phyloP scores from a whole-genome alignment of 2,888 invertebrate genomes.

The Eumacrocentrus americanus region DNA sequence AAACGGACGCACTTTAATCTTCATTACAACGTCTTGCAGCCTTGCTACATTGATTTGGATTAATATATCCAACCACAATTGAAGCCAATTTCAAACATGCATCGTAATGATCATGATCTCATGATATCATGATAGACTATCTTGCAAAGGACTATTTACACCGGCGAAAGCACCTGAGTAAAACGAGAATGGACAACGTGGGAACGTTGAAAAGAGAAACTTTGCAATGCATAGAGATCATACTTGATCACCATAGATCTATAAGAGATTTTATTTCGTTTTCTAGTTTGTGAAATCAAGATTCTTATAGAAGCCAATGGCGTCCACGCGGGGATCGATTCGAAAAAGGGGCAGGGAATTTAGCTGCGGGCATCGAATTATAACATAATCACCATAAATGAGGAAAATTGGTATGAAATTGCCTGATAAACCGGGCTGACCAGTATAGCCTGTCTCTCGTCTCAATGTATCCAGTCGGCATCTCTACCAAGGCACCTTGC shows the following conservation, averaged over 20 bases:
- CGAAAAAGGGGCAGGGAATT: slow-evolving; percentile 30
- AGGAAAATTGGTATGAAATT: slow-evolving; percentile 61
- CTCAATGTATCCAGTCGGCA: slow-evolving; percentile 2
- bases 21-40: slow-evolving; percentile 43
- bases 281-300: slow-evolving; percentile 4
- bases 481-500: slow-evolving; percentile 44
- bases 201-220: neutral
- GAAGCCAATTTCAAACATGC: too few species aligned
- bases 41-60: too few species aligned
- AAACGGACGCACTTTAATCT: slow-evolving; percentile 53
- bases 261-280: slow-evolving; percentile 9
- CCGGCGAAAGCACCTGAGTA: neutral
- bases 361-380: slow-evolving; percentile 47
- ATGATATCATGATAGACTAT: too few species aligned
- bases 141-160: neutral
- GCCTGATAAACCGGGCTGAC: slow-evolving; percentile 51
- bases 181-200: neutral
- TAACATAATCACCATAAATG: slow-evolving; percentile 56
- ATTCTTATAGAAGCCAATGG: neutral
- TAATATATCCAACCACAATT: too few species aligned
- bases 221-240: neutral
- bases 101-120: too few species aligned
- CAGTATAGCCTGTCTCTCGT: slow-evolving; percentile 34
- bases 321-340: neutral
- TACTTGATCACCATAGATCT: neutral